Evolutionary conservation across 2,888 invertebrate genomes (phyloP).

Genomic region (Metellina segmentata): DNA sequence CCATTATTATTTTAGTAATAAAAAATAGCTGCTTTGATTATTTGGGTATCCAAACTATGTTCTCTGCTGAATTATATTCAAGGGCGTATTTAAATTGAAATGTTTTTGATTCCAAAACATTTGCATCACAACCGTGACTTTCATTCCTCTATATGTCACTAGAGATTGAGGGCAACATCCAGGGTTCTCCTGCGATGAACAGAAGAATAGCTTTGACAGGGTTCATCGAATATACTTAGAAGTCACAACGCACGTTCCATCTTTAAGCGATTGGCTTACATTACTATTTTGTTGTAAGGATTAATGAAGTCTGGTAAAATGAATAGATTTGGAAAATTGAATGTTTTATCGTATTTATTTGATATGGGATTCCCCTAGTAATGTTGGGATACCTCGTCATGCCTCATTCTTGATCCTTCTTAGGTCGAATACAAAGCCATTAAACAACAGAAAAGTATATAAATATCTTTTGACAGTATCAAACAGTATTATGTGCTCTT

Average conservation of each 20-base stretch:
- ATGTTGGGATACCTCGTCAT: too few species aligned
- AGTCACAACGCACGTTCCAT: background rate
- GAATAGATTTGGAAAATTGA: background rate
- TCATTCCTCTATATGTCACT: conserved; percentile 11
- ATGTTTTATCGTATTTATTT: background rate
- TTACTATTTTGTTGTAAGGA: background rate
- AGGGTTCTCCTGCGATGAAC: background rate
- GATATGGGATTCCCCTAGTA: background rate
- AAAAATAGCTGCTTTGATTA: too few species aligned
- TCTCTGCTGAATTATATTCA: too few species aligned
- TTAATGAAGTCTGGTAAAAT: background rate
- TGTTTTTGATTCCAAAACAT: background rate
- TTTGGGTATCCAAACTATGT: too few species aligned
- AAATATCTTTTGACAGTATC: too few species aligned
- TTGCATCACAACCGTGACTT: background rate
- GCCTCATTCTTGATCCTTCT: too few species aligned
- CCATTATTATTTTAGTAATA: too few species aligned
- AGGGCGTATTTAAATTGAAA: too few species aligned
- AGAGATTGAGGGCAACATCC: conserved; percentile 24
- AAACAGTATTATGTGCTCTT: too few species aligned
- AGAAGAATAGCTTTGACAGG: conserved; percentile 33
- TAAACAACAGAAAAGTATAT: too few species aligned
- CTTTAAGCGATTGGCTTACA: background rate
- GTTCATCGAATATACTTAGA: conserved; percentile 21
- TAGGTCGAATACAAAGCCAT: too few species aligned